These are phyloP conservation scores for zebrafish (Danio rerio) DNA, from an alignment of 2,113 vertebrate species.

Conservation along the genomic window GRCz12tu NC_133180.1:34740001-34740500, in stretches of 20 bases:
- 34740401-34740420: too few species aligned
- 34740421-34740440: too few species aligned
- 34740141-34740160: not conserved
- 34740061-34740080: slow-evolving; percentile 62
- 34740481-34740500: too few species aligned
- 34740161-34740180: not conserved
- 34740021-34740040: slow-evolving; percentile 33
- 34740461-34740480: too few species aligned
- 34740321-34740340: too few species aligned
- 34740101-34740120: not conserved
- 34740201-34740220: slow-evolving; percentile 11
- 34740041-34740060: slow-evolving; percentile 59
- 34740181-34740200: not conserved
- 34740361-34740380: not conserved
- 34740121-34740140: not conserved
- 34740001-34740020: slow-evolving; percentile 8
- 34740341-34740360: too few species aligned
- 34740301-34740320: slow-evolving; percentile 21
- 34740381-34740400: not conserved
- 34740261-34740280: slow-evolving; percentile 44
- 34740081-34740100: not conserved
- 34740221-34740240: slow-evolving; percentile 32
- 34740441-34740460: too few species aligned
- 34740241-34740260: slow-evolving; percentile 34
- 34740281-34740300: slow-evolving; percentile 51